Conservation (phyloP, 2,113 vertebrate genomes). For the Heterochromis multidens region DNA sequence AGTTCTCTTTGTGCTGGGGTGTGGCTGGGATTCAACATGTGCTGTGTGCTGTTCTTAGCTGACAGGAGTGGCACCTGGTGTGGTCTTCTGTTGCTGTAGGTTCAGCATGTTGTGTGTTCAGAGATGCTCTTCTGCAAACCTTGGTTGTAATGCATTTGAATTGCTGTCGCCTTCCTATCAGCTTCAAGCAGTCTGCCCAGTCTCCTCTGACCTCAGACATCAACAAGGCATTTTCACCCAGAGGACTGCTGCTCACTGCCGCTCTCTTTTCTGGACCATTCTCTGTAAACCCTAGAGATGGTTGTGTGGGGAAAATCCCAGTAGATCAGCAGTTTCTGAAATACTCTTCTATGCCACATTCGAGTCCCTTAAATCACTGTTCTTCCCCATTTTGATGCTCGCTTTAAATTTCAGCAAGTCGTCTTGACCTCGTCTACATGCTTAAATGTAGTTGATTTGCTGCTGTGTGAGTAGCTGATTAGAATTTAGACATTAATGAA, state of each 20-base stretch:
- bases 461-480: background rate
- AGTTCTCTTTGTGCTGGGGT: background rate
- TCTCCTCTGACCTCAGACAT: background rate
- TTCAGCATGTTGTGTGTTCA: background rate
- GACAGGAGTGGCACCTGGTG: background rate
- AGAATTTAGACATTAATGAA: background rate
- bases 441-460: background rate
- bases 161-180: background rate
- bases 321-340: background rate
- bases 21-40: background rate
- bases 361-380: no score
- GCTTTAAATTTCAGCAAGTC: background rate
- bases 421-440: background rate
- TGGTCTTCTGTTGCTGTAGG: background rate
- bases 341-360: background rate
- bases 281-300: background rate
- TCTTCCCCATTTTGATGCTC: background rate
- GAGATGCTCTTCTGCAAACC: background rate
- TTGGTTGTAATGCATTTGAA: background rate
- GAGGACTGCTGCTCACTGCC: background rate
- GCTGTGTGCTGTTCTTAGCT: background rate
- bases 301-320: background rate
- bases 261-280: background rate
- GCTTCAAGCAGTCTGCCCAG: background rate
- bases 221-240: background rate